phyloP scores from a whole-genome alignment of 2,797 vertebrate genomes.

The Margarornis squamiger region DNA sequence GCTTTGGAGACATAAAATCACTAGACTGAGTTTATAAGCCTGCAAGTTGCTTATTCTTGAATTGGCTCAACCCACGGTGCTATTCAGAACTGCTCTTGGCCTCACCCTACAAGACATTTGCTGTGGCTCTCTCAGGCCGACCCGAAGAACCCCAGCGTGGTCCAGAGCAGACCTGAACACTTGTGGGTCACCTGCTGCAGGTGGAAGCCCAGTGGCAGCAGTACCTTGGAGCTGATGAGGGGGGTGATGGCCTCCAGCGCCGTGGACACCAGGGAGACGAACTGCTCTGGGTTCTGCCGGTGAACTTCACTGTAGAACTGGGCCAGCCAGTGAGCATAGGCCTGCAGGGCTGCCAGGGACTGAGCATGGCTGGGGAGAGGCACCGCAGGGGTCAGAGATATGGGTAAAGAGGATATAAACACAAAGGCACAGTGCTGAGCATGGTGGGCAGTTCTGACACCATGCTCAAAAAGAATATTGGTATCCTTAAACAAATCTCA shows the following conservation, averaged over 20 bases:
- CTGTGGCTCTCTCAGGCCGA: not conserved
- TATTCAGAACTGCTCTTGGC: not conserved
- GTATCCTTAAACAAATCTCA: not conserved
- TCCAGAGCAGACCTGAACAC: not conserved
- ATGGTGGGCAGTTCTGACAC: not conserved
- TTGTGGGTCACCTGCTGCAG: not conserved
- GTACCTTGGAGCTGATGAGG: constrained; percentile 88
- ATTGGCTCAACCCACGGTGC: not conserved
- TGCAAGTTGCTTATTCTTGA: not conserved
- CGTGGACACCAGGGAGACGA: constrained; percentile 91
- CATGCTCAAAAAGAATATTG: rapidly evolving
- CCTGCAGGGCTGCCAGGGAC: constrained; percentile 94
- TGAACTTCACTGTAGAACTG: constrained; percentile 95
- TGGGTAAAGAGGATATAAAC: not conserved
- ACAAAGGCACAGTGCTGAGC: not conserved
- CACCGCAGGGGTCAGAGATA: not conserved
- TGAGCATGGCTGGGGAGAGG: constrained; percentile 85
- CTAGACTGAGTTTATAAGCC: not conserved
- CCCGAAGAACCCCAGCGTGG: not conserved
- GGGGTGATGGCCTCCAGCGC: constrained; percentile 89
- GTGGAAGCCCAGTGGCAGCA: not conserved
- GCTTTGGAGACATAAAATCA: not conserved
- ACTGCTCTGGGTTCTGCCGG: constrained; percentile 88
- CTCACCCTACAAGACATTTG: not conserved
- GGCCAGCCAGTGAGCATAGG: constrained; percentile 95